Evolutionary conservation across 2,888 invertebrate species (phyloP).

Genomic region (Drosophila silvestris): DNA sequence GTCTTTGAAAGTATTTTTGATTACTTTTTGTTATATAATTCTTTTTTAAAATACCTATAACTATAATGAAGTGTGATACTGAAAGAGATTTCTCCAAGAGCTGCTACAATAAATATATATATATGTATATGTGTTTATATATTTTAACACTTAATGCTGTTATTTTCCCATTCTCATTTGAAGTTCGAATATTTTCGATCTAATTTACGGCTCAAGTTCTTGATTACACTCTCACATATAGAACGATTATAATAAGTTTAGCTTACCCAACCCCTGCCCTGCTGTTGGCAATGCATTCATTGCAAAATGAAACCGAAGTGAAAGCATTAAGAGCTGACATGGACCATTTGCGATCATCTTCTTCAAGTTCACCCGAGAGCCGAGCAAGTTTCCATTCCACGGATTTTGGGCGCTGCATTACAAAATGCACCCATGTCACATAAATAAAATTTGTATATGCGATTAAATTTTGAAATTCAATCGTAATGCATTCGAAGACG

Average conservation of each 20-base stretch:
- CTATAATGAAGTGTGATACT: not conserved
- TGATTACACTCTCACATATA: not conserved
- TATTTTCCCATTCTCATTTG: not conserved
- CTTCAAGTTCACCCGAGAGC: slow-evolving; percentile 14
- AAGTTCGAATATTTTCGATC: not conserved
- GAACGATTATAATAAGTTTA: not conserved
- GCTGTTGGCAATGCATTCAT: not conserved
- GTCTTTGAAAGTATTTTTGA: not conserved
- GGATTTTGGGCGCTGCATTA: slow-evolving; percentile 46
- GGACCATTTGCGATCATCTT: slow-evolving; percentile 72
- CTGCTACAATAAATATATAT: not conserved
- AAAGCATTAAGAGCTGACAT: slow-evolving; percentile 60
- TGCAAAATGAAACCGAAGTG: slow-evolving; percentile 54
- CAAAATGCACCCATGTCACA: slow-evolving; percentile 76
- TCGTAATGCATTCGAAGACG: slow-evolving; percentile 70
- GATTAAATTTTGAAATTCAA: slow-evolving; percentile 80
- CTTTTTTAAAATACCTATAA: not conserved
- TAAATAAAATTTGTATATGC: slow-evolving; percentile 81
- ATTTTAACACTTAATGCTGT: not conserved
- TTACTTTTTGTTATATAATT: no score
- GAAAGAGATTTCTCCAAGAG: not conserved
- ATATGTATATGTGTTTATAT: not conserved
- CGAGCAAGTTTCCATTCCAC: slow-evolving; percentile 66
- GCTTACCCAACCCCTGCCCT: not conserved
- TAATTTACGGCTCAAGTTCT: not conserved